Conservation (phyloP, 2,888 invertebrate genomes). For the Chloromyia formosa region DNA sequence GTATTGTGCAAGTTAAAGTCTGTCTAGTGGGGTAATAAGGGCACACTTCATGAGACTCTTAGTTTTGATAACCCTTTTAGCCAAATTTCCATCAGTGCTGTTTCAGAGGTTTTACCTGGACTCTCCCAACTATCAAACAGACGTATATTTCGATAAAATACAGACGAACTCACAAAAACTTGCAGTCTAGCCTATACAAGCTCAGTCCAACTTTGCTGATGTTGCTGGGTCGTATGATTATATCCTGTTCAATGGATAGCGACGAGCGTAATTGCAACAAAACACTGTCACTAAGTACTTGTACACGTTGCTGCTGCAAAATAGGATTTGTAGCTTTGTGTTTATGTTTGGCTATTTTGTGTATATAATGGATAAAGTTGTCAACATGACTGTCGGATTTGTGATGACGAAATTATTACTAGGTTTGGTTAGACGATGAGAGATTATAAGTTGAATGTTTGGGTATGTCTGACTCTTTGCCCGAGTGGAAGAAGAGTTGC, state of each 20-base stretch:
- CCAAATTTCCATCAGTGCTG: constrained; percentile 29
- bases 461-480: too few species aligned
- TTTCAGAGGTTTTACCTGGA: constrained; percentile 3
- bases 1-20: constrained; percentile 22
- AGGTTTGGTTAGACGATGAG: background rate
- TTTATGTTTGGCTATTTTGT: background rate
- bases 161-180: background rate
- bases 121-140: background rate
- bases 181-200: background rate
- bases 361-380: background rate
- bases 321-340: background rate
- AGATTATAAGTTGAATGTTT: too few species aligned
- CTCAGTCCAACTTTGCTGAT: background rate
- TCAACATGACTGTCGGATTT: background rate
- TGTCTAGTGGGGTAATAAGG: constrained; percentile 21
- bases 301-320: background rate
- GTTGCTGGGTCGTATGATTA: background rate
- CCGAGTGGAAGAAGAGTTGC: too few species aligned
- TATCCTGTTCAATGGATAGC: background rate
- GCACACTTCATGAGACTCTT: constrained; percentile 31
- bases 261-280: background rate
- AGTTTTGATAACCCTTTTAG: constrained; percentile 42
- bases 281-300: background rate
- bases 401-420: background rate
- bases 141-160: background rate